These are phyloP conservation scores for Equus quagga DNA, from an alignment of 2,113 vertebrate genomes.

Conservation along the genomic window DNA sequence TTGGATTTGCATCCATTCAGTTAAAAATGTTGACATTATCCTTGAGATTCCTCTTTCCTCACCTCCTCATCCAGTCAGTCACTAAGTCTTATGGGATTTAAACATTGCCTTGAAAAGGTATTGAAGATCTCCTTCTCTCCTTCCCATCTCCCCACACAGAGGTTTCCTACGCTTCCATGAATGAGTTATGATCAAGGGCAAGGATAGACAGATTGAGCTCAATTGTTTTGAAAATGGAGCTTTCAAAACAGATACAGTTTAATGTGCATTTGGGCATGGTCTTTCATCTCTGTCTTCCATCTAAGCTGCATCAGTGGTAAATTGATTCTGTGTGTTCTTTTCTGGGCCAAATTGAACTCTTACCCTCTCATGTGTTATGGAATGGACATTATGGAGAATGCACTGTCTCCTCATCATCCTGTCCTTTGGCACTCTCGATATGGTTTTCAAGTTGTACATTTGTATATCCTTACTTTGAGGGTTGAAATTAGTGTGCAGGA, in stretches of 20 bases:
- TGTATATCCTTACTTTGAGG: background rate
- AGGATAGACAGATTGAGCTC: background rate
- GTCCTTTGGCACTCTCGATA: background rate
- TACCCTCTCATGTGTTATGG: background rate
- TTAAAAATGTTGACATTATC: background rate
- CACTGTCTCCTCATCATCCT: background rate
- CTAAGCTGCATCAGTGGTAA: background rate
- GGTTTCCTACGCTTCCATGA: background rate
- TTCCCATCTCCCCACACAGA: background rate
- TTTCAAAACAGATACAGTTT: background rate
- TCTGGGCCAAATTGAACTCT: background rate
- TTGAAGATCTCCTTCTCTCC: background rate
- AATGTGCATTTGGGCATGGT: background rate
- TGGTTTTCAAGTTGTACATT: background rate
- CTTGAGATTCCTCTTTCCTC: background rate
- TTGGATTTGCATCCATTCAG: background rate
- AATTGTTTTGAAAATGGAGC: background rate
- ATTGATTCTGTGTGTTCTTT: background rate
- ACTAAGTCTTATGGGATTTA: background rate
- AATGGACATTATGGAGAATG: background rate
- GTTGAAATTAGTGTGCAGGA: background rate
- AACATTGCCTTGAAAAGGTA: background rate
- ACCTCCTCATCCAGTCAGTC: background rate
- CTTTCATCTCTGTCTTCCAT: background rate
- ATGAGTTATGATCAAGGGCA: background rate